A percentile compares a stretch with the other conserved stretches of the same genome.
Evolutionary conservation across 1,140 invertebrate genomes (phyloP).

Genomic region (Lethrus apterus): DNA sequence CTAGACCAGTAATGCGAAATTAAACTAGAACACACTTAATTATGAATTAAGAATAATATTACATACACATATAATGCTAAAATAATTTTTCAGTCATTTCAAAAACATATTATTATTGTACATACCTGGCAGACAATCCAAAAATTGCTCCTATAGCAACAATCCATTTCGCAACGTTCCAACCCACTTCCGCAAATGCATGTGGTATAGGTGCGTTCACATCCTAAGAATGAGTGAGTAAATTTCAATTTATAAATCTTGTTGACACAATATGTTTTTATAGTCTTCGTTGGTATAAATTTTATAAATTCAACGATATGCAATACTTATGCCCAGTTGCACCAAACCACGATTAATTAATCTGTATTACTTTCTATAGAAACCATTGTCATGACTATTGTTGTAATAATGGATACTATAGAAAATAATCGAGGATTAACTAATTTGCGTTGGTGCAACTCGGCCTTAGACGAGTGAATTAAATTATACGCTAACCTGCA

Average conservation of each 20-base stretch:
- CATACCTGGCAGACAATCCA: conserved; percentile 61
- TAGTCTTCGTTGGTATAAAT: not conserved
- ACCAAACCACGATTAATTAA: no score
- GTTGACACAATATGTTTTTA: not conserved
- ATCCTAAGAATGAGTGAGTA: conserved; percentile 43
- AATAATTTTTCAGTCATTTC: not conserved
- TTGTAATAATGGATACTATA: not conserved
- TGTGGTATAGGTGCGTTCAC: conserved; percentile 61
- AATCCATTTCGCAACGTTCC: conserved; percentile 65
- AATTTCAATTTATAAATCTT: not conserved
- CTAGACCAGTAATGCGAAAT: no score
- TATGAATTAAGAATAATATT: no score
- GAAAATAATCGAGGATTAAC: no score
- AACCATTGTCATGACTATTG: no score
- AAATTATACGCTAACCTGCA: conserved; percentile 52
- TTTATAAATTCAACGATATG: not conserved
- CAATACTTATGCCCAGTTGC: no score
- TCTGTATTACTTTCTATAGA: no score
- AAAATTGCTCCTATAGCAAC: conserved; percentile 70
- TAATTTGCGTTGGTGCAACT: no score
- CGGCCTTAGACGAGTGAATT: not conserved
- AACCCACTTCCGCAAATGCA: conserved; percentile 63
- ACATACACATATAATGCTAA: no score
- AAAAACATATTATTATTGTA: conserved; percentile 7
- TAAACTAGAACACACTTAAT: no score